Evolutionary conservation across 2,797 vertebrate species (phyloP).

Genomic region (Morus bassanus): DNA sequence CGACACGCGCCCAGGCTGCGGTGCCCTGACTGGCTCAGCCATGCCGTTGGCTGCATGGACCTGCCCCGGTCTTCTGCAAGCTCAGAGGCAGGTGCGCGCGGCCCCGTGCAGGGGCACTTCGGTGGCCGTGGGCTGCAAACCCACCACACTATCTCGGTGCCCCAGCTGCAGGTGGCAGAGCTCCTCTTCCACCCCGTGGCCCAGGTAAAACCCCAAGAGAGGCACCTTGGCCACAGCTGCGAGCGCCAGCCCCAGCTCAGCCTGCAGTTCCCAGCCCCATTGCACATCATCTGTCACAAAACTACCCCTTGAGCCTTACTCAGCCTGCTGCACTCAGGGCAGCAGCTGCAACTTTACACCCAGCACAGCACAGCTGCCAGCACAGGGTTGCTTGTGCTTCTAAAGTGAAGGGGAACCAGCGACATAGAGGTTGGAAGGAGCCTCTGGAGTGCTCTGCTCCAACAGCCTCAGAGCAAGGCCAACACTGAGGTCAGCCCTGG

Average conservation of each 20-base stretch:
- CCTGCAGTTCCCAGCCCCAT: not conserved
- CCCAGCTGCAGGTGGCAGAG: rapidly evolving
- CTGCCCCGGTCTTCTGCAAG: not conserved
- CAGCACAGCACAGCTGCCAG: not conserved
- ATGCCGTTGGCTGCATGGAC: not conserved
- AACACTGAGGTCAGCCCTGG: rapidly evolving
- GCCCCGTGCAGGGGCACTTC: not conserved
- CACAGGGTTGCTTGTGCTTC: not conserved
- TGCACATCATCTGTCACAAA: not conserved
- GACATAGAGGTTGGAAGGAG: rapidly evolving
- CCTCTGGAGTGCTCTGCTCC: not conserved
- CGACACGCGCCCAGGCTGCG: rapidly evolving
- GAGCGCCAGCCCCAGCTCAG: not conserved
- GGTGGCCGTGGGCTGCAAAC: not conserved
- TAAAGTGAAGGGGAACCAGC: no score
- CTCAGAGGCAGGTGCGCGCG: no score
- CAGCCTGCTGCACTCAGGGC: not conserved
- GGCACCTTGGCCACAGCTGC: not conserved
- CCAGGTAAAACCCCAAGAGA: no score
- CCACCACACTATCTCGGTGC: rapidly evolving
- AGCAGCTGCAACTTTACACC: rapidly evolving
- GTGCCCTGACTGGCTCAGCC: rapidly evolving
- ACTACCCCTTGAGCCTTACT: rapidly evolving
- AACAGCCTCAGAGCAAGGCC: not conserved
- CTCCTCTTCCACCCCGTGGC: no score